Conservation (phyloP, 2,797 vertebrate genomes). For the Myotis vivesi region DNA sequence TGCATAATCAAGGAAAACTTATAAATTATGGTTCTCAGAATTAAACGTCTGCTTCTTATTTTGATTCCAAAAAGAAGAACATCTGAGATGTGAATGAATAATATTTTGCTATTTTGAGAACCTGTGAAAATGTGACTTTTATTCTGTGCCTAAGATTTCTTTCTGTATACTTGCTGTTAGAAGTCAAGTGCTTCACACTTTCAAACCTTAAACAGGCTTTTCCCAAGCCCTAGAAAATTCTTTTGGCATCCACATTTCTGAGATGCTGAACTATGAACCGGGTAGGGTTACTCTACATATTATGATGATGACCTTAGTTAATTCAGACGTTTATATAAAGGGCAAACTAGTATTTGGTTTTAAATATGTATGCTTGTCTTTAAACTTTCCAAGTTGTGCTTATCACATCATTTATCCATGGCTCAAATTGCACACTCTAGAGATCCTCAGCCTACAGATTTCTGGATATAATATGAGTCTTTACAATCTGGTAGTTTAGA, state of each 20-base stretch:
- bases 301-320: neutral
- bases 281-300: neutral
- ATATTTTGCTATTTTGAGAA: constrained; percentile 63
- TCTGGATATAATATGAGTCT: neutral
- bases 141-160: constrained; percentile 5
- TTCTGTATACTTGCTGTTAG: constrained; percentile 16
- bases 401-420: neutral
- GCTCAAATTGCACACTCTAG: neutral
- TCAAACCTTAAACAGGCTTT: constrained; percentile 44
- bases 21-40: neutral
- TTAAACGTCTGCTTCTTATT: constrained; percentile 3
- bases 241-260: constrained; percentile 3
- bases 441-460: neutral
- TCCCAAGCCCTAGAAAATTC: neutral
- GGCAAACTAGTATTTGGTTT: neutral
- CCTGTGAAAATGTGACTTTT: constrained; percentile 53
- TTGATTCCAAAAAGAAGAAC: constrained; percentile 35
- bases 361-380: neutral
- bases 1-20: neutral
- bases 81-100: constrained; percentile 38
- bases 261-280: neutral
- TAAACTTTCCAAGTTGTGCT: neutral
- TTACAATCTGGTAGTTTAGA: neutral
- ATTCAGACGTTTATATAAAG: constrained; percentile 21
- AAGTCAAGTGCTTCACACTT: constrained; percentile 53